Percentiles rank a stretch among this genome's conserved stretches.
These are phyloP conservation scores for Egretta garzetta DNA, from an alignment of 2,113 vertebrate genomes.

Conservation along the genomic window DNA sequence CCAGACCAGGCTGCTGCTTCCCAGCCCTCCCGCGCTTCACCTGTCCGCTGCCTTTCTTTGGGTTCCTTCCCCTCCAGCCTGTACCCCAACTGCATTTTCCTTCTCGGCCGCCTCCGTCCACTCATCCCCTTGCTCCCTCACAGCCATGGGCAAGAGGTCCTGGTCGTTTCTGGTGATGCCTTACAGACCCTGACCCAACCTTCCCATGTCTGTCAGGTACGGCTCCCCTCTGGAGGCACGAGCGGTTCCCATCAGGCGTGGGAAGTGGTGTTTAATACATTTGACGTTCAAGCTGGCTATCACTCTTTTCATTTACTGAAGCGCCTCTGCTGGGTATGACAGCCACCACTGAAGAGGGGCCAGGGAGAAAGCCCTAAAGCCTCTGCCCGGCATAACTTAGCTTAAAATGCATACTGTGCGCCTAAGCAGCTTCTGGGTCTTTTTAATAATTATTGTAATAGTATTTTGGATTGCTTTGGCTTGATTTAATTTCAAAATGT, in stretches of 20 bases:
- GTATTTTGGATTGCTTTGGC: background rate
- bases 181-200: background rate
- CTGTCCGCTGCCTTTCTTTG: background rate
- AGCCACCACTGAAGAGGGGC: background rate
- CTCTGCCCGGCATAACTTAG: background rate
- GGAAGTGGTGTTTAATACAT: background rate
- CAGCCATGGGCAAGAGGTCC: background rate
- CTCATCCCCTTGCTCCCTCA: too few species aligned
- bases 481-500: background rate
- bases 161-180: background rate
- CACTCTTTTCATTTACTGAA: background rate
- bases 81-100: background rate
- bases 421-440: background rate
- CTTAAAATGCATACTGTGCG: background rate
- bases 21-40: background rate
- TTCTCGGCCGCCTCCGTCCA: background rate
- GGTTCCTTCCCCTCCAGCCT: background rate
- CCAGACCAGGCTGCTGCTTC: background rate
- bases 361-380: background rate
- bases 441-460: background rate
- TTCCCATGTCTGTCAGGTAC: background rate
- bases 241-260: background rate
- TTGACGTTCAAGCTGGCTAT: background rate
- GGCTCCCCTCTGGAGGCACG: fast-evolving
- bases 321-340: fast-evolving